phyloP scores from a whole-genome alignment of 2,888 invertebrate species.

The Drosophila meridionalis region DNA sequence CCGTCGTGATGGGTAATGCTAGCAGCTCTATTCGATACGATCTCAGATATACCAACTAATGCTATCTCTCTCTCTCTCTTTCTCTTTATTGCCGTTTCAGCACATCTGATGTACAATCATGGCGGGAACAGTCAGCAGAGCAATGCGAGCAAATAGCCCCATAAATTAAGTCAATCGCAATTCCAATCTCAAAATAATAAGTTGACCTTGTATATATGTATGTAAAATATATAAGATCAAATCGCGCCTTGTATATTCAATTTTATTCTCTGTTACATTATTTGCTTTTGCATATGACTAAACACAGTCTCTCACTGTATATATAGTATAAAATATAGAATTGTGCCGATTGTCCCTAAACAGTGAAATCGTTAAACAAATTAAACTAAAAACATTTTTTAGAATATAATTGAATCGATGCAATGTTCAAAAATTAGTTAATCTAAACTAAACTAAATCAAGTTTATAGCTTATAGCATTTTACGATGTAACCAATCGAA shows the following conservation, averaged over 20 bases:
- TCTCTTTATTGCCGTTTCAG: conserved; percentile 29
- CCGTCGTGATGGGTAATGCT: conserved; percentile 62
- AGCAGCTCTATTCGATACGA: not conserved
- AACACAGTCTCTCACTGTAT: not conserved
- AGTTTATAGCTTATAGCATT: not conserved
- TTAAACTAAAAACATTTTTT: not conserved
- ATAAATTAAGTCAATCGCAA: conserved; percentile 3
- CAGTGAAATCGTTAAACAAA: conserved; percentile 8
- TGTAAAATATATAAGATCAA: not conserved
- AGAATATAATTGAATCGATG: not conserved
- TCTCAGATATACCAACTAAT: conserved; percentile 2
- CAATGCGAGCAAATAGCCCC: conserved; percentile 59
- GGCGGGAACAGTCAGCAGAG: conserved; percentile 65
- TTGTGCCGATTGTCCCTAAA: not conserved
- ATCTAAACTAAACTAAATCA: not conserved
- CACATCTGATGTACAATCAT: conserved; percentile 70
- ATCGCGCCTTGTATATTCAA: not conserved
- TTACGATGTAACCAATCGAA: not conserved
- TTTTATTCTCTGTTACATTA: not conserved
- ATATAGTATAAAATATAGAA: not conserved
- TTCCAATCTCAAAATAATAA: conserved; percentile 6
- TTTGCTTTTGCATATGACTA: not conserved
- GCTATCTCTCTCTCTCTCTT: conserved; percentile 18
- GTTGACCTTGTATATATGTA: conserved; percentile 13
- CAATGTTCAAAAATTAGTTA: conserved; percentile 9